phyloP scores from a whole-genome alignment of 2,888 invertebrate species.

The Lymantria dispar region DNA sequence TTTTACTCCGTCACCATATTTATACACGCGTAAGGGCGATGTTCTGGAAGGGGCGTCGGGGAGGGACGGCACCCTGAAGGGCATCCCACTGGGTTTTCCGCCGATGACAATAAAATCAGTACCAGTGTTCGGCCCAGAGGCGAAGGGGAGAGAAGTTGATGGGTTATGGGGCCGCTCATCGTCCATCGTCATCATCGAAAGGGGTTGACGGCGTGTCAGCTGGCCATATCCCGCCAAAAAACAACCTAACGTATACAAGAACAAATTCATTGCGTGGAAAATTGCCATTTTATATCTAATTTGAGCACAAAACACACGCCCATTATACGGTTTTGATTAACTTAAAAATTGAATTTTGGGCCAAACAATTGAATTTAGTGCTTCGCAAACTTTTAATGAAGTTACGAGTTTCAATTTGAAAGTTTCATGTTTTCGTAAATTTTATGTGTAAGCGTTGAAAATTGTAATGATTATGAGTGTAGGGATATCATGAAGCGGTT shows the following conservation, averaged over 20 bases:
- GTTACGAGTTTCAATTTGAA: slow-evolving; percentile 22
- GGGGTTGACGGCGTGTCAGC: too few species aligned
- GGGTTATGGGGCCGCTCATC: too few species aligned
- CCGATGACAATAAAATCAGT: too few species aligned
- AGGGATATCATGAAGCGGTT: not conserved
- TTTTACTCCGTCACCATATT: too few species aligned
- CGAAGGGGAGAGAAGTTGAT: too few species aligned
- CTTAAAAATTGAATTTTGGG: slow-evolving; percentile 30
- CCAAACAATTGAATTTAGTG: slow-evolving; percentile 22
- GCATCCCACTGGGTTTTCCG: too few species aligned
- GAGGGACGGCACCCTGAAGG: too few species aligned
- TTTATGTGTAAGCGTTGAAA: not conserved
- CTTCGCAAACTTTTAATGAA: slow-evolving; percentile 32
- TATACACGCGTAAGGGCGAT: too few species aligned
- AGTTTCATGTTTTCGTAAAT: slow-evolving; percentile 1
- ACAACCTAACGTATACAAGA: slow-evolving; percentile 4
- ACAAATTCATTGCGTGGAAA: slow-evolving; percentile 20
- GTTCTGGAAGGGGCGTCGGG: too few species aligned
- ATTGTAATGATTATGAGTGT: not conserved
- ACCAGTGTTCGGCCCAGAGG: too few species aligned
- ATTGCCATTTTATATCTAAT: slow-evolving; percentile 12
- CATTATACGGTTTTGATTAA: slow-evolving; percentile 23
- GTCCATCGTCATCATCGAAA: too few species aligned
- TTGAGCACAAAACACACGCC: slow-evolving; percentile 11
- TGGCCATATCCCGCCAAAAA: too few species aligned